A percentile compares a stretch with the other conserved stretches of the same genome.
phyloP scores from a whole-genome alignment of 1,140 invertebrate genomes.

The Heliconius nattereri region DNA sequence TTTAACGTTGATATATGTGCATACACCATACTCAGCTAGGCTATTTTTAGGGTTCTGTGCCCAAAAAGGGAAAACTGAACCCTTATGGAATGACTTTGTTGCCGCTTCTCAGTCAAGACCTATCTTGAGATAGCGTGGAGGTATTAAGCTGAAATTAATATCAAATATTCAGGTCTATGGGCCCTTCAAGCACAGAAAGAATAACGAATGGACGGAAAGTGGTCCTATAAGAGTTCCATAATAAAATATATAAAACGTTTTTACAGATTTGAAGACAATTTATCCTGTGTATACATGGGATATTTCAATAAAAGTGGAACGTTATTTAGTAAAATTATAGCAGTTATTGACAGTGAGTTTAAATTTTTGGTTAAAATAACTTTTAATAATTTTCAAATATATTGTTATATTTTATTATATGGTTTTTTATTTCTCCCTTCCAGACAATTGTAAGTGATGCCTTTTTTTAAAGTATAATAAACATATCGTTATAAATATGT shows the following conservation, averaged over 20 bases:
- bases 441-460: conserved; percentile 38
- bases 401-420: neutral
- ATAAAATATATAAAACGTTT: neutral
- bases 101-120: too few relatives aligned
- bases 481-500: neutral
- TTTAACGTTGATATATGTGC: too few relatives aligned
- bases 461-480: neutral
- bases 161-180: too few relatives aligned
- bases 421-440: conserved; percentile 23
- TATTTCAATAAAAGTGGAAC: conserved; percentile 46
- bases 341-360: conserved; percentile 60
- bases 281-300: conserved; percentile 59
- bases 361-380: neutral
- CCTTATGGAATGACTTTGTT: too few relatives aligned
- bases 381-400: neutral
- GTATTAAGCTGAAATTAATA: too few relatives aligned
- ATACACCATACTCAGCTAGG: too few relatives aligned
- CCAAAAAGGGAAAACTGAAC: too few relatives aligned
- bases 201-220: too few relatives aligned
- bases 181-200: too few relatives aligned
- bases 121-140: too few relatives aligned
- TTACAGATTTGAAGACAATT: conserved; percentile 52
- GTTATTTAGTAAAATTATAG: conserved; percentile 48
- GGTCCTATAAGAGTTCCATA: too few relatives aligned
- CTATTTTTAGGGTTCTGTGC: too few relatives aligned